Base-by-base conservation (phyloP, 2,797 vertebrate genomes). In the Hoplostethus atlanticus region DNA sequence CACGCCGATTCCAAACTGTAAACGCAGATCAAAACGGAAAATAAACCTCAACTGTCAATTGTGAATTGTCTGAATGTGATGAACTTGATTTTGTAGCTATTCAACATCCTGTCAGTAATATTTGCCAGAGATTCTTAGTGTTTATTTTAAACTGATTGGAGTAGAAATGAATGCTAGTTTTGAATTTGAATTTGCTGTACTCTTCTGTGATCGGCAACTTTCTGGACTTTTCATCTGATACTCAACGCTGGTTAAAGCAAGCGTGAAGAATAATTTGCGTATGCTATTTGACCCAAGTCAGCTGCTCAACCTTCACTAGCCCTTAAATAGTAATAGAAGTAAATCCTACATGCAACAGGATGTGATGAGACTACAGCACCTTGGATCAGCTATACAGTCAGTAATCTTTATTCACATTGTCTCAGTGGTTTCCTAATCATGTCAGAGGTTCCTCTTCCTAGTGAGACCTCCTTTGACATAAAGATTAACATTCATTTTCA, bases 1-100 rank as follows among this genome's bases (percentile, higher is more conserved):
- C 96, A 97, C 11, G 87, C 84, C 0, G 76, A 94, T 0, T 92
- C 96, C 21, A 97, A 96, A 73, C 77, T 98, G 21, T 96, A 92
- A 92, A 82, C n/a, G 6, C 0, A 9, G 0, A 31, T 0, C 9
- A 13, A 13, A 36, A 47, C 2, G 4, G 54, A 0, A 63, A 67
- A 76, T 71, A 4, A 80, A 84, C 3, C 0, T 38, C 0, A 28
- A 10, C n/a, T 25, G 52, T 9, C 3, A 55, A n/a, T 8, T 40
- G 38, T 17, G 2, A 48, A 17, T n/a, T 58, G 34, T 21, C 21
- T 21, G 21, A 21, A 21, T 21, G 21, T 21, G 21, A 21, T 21
- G 21, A 21, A n/a, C n/a, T 34, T 21, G 6, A 16, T 40, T 48
- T 12, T 36, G 31, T 34, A 34, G 31, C 31, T 34, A 34, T 44